A percentile compares a stretch with the other conserved stretches of the same genome.
Conservation (phyloP, 2,888 invertebrate genomes). For the Drosophila picticornis region DNA sequence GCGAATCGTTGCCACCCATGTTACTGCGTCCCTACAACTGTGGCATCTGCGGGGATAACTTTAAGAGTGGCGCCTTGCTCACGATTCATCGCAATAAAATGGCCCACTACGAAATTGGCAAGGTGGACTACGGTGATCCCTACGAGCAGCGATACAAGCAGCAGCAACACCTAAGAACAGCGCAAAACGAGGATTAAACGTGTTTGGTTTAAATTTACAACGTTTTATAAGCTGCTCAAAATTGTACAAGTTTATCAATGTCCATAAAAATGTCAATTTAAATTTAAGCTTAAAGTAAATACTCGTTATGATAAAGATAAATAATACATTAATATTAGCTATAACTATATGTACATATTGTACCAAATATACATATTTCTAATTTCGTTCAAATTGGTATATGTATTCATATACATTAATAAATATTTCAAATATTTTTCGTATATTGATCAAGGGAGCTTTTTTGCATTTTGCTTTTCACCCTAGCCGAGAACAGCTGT, state of each 20-base stretch:
- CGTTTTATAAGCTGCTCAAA: too few species aligned
- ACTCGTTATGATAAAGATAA: background rate
- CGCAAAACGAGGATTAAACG: slow-evolving; percentile 17
- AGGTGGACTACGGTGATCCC: slow-evolving; percentile 58
- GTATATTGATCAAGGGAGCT: background rate
- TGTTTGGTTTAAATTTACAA: background rate
- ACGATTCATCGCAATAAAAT: slow-evolving; percentile 68
- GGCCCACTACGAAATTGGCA: slow-evolving; percentile 57
- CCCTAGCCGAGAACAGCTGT: slow-evolving; percentile 23
- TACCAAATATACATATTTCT: background rate
- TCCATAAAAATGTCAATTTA: background rate
- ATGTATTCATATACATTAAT: background rate
- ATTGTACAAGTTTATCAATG: background rate
- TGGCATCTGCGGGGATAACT: slow-evolving; percentile 52
- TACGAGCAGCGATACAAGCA: slow-evolving; percentile 48
- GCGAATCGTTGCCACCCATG: background rate
- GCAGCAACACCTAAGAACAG: slow-evolving; percentile 10
- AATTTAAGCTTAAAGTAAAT: background rate
- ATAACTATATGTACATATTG: slow-evolving; percentile 5
- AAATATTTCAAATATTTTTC: background rate
- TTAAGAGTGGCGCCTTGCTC: slow-evolving; percentile 63
- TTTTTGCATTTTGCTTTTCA: slow-evolving; percentile 3
- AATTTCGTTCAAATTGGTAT: background rate
- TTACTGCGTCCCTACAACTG: slow-evolving; percentile 50
- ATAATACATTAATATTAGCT: background rate